A percentile compares a stretch with the other conserved stretches of the same genome.
phyloP scores from a whole-genome alignment of 2,888 invertebrate species.

The Aporophyla nigra region DNA sequence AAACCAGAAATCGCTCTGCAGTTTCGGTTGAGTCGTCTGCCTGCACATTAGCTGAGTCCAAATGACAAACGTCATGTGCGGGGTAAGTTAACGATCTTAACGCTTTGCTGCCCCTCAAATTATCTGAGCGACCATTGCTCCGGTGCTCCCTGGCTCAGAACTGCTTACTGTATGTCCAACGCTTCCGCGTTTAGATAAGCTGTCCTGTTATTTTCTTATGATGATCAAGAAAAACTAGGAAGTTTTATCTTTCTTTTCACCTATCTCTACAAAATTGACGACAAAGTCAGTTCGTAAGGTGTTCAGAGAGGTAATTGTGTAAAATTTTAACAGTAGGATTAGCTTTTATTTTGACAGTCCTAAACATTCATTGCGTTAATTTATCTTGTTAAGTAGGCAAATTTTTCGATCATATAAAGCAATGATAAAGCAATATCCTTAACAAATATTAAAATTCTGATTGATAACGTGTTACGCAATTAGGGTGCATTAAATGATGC shows the following conservation, averaged over 20 bases:
- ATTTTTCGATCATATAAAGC: too few relatives aligned
- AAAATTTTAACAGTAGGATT: too few relatives aligned
- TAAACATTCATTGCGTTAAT: too few relatives aligned
- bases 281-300: background rate
- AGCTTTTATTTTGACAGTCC: too few relatives aligned
- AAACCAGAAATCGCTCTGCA: slow-evolving; percentile 59
- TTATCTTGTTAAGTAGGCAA: too few relatives aligned
- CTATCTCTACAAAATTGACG: background rate
- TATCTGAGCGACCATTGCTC: slow-evolving; percentile 88
- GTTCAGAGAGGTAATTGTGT: background rate
- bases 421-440: too few relatives aligned
- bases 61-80: slow-evolving; percentile 82
- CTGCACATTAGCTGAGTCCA: slow-evolving; percentile 78
- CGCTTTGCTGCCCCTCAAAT: slow-evolving; percentile 89
- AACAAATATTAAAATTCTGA: too few relatives aligned
- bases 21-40: slow-evolving; percentile 69
- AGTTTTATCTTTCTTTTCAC: background rate
- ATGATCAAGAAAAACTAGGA: slow-evolving; percentile 31
- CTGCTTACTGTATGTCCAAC: slow-evolving; percentile 86
- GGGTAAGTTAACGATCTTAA: slow-evolving; percentile 88
- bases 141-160: slow-evolving; percentile 86
- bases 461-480: too few relatives aligned
- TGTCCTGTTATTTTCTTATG: slow-evolving; percentile 54
- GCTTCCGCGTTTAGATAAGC: slow-evolving; percentile 82
- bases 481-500: too few relatives aligned